Percentiles rank a stretch among this genome's conserved stretches.
Evolutionary conservation across 2,113 vertebrate species (phyloP).

Genomic region (Picathartes gymnocephalus): DNA sequence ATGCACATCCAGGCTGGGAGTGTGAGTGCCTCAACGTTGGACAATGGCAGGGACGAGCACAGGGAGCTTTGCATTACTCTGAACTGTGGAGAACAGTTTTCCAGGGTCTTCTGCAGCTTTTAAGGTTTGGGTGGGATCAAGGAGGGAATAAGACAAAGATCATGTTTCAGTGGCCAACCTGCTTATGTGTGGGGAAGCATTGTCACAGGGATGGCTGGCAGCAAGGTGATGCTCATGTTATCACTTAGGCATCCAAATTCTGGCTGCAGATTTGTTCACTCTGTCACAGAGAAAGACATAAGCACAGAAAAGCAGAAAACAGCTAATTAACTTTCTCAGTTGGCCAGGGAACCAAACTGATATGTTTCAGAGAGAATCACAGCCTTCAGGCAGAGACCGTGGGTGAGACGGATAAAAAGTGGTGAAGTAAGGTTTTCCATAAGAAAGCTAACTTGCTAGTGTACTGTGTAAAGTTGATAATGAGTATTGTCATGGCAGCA

Average conservation of each 20-base stretch:
- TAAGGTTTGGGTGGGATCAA: neutral
- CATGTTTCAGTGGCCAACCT: neutral
- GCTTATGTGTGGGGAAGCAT: neutral
- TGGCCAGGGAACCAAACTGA: neutral
- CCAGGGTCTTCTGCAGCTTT: neutral
- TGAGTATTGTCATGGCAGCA: neutral
- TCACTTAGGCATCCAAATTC: neutral
- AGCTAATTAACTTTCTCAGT: conserved; percentile 20
- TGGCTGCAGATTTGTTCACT: neutral
- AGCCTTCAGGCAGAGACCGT: neutral
- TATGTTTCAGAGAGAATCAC: neutral
- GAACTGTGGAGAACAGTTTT: rapidly evolving
- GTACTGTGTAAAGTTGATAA: neutral
- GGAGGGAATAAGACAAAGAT: neutral
- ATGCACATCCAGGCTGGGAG: rapidly evolving
- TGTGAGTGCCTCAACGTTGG: rapidly evolving
- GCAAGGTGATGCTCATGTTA: neutral
- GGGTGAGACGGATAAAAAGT: neutral
- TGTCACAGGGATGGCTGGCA: rapidly evolving
- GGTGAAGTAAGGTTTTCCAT: neutral
- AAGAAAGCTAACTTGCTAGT: neutral
- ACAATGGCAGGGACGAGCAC: neutral
- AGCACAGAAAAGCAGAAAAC: neutral
- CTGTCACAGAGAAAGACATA: neutral
- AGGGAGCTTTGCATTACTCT: neutral